Conservation (phyloP, 2,113 vertebrate genomes). For the Sander lucioperca region DNA sequence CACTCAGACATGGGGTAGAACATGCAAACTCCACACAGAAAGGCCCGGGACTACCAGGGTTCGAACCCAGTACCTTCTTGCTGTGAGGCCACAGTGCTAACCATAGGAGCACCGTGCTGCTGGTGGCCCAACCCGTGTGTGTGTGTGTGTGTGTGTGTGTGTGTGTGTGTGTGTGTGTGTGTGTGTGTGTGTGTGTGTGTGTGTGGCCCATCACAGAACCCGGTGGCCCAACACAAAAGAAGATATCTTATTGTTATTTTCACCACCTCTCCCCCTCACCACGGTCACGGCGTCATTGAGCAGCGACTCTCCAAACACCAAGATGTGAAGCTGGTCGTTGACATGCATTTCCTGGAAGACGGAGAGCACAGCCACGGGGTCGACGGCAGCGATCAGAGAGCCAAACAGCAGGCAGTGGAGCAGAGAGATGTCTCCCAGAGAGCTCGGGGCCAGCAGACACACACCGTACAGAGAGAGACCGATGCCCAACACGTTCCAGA, state of each 20-base stretch:
- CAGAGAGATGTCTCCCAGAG: slow-evolving; percentile 84
- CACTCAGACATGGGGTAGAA: too few relatives aligned
- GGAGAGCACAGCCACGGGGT: slow-evolving; percentile 86
- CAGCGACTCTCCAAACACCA: slow-evolving; percentile 88
- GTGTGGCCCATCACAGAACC: too few relatives aligned
- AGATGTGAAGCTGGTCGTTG: slow-evolving; percentile 89
- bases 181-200: too few relatives aligned
- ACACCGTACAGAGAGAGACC: slow-evolving; percentile 87
- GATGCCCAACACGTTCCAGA: slow-evolving; percentile 88
- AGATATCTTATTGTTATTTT: not conserved
- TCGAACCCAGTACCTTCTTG: too few relatives aligned
- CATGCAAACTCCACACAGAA: too few relatives aligned
- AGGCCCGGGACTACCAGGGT: too few relatives aligned
- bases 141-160: too few relatives aligned
- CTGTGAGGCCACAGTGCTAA: too few relatives aligned
- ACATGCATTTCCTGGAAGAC: slow-evolving; percentile 91
- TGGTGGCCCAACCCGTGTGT: too few relatives aligned
- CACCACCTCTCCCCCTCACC: slow-evolving; percentile 72
- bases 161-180: too few relatives aligned
- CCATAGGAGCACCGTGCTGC: too few relatives aligned
- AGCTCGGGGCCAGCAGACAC: slow-evolving; percentile 83
- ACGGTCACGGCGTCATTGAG: slow-evolving; percentile 88
- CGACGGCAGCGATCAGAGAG: slow-evolving; percentile 86
- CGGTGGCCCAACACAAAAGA: too few relatives aligned
- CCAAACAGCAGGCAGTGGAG: slow-evolving; percentile 89